A percentile compares a stretch with the other conserved stretches of the same genome.
These are phyloP conservation scores for Salmo trutta DNA, from an alignment of 2,797 vertebrate species.

Conservation along the genomic window DNA sequence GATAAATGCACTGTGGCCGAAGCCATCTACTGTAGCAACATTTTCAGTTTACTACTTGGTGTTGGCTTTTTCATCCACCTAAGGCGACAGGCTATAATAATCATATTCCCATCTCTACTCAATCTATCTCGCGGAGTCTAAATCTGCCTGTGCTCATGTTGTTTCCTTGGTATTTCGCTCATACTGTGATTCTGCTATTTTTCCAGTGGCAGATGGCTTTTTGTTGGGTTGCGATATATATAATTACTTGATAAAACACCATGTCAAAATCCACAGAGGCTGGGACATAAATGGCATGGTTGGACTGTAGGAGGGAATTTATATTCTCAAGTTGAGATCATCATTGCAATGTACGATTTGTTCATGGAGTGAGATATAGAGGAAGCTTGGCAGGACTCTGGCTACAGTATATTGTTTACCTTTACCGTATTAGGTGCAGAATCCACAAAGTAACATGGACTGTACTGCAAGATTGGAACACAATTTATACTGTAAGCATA, in stretches of 20 bases:
- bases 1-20: slow-evolving; percentile 15
- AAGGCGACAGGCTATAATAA: slow-evolving; percentile 24
- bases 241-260: slow-evolving; percentile 27
- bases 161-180: neutral
- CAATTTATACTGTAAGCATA: too few species aligned
- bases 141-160: neutral
- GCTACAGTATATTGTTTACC: too few species aligned
- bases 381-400: too few species aligned
- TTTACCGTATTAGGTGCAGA: too few species aligned
- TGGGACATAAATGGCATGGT: neutral
- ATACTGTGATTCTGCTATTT: neutral
- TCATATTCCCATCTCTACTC: slow-evolving; percentile 26
- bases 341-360: too few species aligned
- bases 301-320: neutral
- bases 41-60: slow-evolving; percentile 26
- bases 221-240: slow-evolving; percentile 15
- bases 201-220: slow-evolving; percentile 17
- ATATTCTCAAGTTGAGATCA: too few species aligned
- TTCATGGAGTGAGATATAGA: too few species aligned
- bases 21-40: slow-evolving; percentile 19
- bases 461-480: too few species aligned
- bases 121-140: neutral
- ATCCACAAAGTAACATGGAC: too few species aligned
- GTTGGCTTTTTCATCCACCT: slow-evolving; percentile 13
- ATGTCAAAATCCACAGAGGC: neutral